phyloP scores from a whole-genome alignment of 2,797 vertebrate genomes.

The Sparidentex hasta region DNA sequence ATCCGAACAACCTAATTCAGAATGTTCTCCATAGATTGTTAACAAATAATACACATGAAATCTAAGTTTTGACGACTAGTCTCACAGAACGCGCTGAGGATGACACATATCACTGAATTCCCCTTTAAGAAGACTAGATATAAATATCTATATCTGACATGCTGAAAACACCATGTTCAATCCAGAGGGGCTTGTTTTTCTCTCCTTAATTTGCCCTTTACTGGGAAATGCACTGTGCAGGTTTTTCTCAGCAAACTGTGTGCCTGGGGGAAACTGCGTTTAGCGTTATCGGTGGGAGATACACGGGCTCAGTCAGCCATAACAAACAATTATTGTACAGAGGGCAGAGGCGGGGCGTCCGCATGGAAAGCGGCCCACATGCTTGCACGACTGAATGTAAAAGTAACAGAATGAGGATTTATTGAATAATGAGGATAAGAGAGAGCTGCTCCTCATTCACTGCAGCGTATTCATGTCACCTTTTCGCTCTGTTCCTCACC shows the following conservation, averaged over 20 bases:
- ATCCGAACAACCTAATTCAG: background rate
- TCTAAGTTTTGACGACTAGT: background rate
- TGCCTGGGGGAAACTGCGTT: conserved; percentile 81
- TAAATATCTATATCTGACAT: conserved; percentile 24
- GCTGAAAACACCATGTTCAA: conserved; percentile 42
- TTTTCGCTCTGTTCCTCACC: conserved; percentile 41
- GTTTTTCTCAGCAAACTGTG: conserved; percentile 65
- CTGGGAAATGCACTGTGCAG: conserved; percentile 69
- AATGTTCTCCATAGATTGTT: background rate
- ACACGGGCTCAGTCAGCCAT: conserved; percentile 72
- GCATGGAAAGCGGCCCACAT: conserved; percentile 62
- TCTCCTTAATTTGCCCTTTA: conserved; percentile 74
- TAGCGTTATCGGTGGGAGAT: conserved; percentile 80
- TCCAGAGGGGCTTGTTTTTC: conserved; percentile 36
- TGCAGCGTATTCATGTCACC: conserved; percentile 60
- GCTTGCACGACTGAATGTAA: conserved; percentile 67
- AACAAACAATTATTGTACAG: conserved; percentile 83
- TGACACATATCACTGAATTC: conserved; percentile 43
- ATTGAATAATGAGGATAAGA: conserved; percentile 77
- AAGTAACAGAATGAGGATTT: conserved; percentile 75
- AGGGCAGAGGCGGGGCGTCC: conserved; percentile 72
- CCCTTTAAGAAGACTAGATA: conserved; percentile 23
- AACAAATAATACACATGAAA: background rate
- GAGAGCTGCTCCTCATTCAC: conserved; percentile 58
- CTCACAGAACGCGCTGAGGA: conserved; percentile 19